Evolutionary conservation across 2,797 vertebrate genomes (phyloP).

Genomic region (Xyrichtys novacula): DNA sequence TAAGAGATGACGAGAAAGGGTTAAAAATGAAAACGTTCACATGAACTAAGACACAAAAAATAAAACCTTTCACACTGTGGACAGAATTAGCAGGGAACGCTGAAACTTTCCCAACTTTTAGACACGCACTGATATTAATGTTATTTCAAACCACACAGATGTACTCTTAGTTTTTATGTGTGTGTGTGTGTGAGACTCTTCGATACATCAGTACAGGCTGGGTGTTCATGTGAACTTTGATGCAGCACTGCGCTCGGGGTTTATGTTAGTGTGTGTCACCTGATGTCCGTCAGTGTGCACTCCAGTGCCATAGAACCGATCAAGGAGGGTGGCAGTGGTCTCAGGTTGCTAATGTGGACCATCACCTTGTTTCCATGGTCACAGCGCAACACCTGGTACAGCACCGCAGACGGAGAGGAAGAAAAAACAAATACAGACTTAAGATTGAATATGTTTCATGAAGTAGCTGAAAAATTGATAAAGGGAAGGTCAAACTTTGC

Average conservation of each 20-base stretch:
- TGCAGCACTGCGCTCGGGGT: too few relatives aligned
- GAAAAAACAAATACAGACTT: not conserved
- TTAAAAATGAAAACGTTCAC: not conserved
- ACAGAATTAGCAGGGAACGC: too few relatives aligned
- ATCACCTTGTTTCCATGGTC: constrained; percentile 88
- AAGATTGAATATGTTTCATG: not conserved
- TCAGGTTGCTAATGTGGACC: constrained; percentile 81
- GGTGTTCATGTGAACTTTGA: too few relatives aligned
- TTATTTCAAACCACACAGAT: too few relatives aligned
- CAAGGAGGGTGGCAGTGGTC: constrained; percentile 85
- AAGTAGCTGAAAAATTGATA: not conserved
- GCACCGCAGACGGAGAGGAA: constrained; percentile 17
- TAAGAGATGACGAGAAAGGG: not conserved
- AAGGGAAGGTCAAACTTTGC: not conserved
- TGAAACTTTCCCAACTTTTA: too few relatives aligned
- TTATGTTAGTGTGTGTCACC: constrained; percentile 78
- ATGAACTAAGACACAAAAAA: not conserved
- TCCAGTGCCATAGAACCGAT: constrained; percentile 84
- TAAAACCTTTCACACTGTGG: too few relatives aligned
- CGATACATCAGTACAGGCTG: not conserved
- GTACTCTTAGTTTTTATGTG: too few relatives aligned
- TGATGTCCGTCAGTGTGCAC: constrained; percentile 90
- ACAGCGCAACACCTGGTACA: constrained; percentile 88
- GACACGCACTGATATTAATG: too few relatives aligned
- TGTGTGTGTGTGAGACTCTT: not conserved